Evolutionary conservation across 2,113 vertebrate species (phyloP).

Genomic region (Piliocolobus tephrosceles): DNA sequence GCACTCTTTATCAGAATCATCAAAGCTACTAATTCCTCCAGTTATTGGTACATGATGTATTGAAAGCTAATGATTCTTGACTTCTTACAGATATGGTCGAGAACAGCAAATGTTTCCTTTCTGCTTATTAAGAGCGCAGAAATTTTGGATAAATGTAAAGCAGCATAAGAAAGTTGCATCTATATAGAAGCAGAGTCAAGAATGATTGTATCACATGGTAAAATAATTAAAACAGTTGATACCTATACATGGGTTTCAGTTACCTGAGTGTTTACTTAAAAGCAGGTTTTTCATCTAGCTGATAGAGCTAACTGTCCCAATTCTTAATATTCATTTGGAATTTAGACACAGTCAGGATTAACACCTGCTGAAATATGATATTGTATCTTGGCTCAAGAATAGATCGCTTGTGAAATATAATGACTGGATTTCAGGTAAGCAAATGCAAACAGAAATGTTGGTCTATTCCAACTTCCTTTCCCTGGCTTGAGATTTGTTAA

Average conservation of each 20-base stretch:
- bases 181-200: not conserved
- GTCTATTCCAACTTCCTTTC: constrained; percentile 27
- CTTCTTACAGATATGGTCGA: not conserved
- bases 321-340: constrained; percentile 20
- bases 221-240: constrained; percentile 43
- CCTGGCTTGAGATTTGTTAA: not conserved
- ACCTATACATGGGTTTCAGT: not conserved
- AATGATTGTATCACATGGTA: not conserved
- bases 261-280: constrained; percentile 36
- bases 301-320: not conserved
- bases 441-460: constrained; percentile 44
- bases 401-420: constrained; percentile 30
- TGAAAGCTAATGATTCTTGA: not conserved
- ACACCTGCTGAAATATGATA: not conserved
- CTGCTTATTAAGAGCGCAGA: not conserved
- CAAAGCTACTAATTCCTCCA: not conserved
- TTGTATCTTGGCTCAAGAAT: not conserved
- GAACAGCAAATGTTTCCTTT: not conserved
- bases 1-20: not conserved
- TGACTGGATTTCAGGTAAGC: constrained; percentile 19
- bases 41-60: not conserved
- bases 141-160: not conserved
- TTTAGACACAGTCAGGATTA: constrained; percentile 33
- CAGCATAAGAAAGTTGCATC: not conserved
- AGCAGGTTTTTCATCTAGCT: not conserved